Evolutionary conservation across 2,888 invertebrate species (phyloP).

Genomic region (Agrochola litura): DNA sequence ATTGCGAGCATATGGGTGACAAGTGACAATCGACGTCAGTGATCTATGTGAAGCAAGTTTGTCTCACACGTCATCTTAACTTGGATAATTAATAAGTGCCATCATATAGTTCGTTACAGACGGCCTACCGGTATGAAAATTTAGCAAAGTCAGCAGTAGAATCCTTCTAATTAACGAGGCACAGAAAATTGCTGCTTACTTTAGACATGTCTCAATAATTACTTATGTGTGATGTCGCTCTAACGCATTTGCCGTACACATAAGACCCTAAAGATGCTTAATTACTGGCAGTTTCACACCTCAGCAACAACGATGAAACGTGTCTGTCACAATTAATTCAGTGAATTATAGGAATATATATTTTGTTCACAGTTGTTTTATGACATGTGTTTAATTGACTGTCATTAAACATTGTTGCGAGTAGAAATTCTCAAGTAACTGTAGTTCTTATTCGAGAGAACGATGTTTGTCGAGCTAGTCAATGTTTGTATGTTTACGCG

Average conservation of each 20-base stretch:
- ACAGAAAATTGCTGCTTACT: constrained; percentile 26
- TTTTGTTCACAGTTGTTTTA: constrained; percentile 41
- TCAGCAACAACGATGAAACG: constrained; percentile 31
- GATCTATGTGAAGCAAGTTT: constrained; percentile 11
- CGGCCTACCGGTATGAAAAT: constrained; percentile 33
- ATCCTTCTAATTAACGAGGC: constrained; percentile 51
- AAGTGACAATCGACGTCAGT: constrained; percentile 20
- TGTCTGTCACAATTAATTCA: constrained; percentile 46
- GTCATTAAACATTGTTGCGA: constrained; percentile 28
- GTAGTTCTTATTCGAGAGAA: constrained; percentile 23
- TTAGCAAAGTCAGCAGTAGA: constrained; percentile 26
- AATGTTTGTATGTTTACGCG: not conserved
- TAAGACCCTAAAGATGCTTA: constrained; percentile 31
- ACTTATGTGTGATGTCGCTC: constrained; percentile 28
- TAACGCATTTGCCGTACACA: constrained; percentile 17
- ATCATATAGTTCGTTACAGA: constrained; percentile 28
- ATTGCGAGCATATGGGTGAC: not conserved
- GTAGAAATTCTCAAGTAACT: constrained; percentile 29
- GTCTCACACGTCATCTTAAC: constrained; percentile 20
- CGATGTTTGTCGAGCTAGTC: constrained; percentile 26
- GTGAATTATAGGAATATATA: constrained; percentile 12
- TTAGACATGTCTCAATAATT: constrained; percentile 50
- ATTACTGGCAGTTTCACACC: constrained; percentile 42
- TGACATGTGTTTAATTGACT: constrained; percentile 44
- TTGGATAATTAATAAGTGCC: constrained; percentile 46